Evolutionary conservation across 2,113 vertebrate genomes (phyloP).

Genomic region (Trogon surrucura): DNA sequence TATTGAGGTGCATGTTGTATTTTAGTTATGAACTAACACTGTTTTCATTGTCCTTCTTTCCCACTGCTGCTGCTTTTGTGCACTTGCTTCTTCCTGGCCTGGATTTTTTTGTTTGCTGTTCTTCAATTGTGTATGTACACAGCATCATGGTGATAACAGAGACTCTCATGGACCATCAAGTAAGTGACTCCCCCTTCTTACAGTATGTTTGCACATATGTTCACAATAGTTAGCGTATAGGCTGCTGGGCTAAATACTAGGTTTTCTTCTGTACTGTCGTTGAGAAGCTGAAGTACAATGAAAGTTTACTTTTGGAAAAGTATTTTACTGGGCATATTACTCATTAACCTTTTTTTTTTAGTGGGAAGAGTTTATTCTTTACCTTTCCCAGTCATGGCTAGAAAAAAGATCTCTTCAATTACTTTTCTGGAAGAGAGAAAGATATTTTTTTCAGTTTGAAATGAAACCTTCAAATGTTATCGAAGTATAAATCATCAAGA

Average conservation of each 20-base stretch:
- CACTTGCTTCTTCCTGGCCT: slow-evolving; percentile 77
- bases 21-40: slow-evolving; percentile 77
- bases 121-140: slow-evolving; percentile 71
- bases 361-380: neutral
- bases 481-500: neutral
- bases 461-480: neutral
- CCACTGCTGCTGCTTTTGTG: slow-evolving; percentile 67
- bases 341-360: neutral
- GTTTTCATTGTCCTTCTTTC: slow-evolving; percentile 79
- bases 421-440: neutral
- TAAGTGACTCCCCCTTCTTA: slow-evolving; percentile 76
- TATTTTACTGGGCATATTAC: neutral
- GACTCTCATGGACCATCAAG: slow-evolving; percentile 83
- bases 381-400: neutral
- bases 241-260: neutral
- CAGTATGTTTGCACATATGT: neutral
- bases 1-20: slow-evolving; percentile 66
- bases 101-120: slow-evolving; percentile 75
- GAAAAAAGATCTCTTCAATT: neutral
- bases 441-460: neutral
- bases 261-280: neutral
- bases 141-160: slow-evolving; percentile 87
- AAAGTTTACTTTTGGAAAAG: neutral
- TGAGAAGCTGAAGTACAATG: neutral
- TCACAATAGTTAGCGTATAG: neutral